These are phyloP conservation scores for Hippocampus comes DNA, from an alignment of 2,113 vertebrate species.

Conservation along the genomic window DNA sequence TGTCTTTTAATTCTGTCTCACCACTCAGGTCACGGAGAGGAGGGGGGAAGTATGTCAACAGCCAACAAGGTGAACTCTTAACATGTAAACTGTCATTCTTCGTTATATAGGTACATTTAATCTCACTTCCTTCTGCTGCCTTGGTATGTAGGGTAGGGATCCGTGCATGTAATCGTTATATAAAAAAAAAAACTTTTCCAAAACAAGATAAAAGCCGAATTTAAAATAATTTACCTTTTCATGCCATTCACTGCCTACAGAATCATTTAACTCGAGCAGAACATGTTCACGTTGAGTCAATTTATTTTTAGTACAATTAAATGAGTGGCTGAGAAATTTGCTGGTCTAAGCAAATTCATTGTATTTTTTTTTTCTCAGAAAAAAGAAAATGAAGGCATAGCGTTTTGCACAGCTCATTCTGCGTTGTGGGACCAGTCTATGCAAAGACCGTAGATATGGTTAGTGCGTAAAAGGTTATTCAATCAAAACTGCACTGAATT, in stretches of 20 bases:
- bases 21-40: conserved; percentile 9
- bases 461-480: neutral
- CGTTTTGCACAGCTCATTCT: too few species aligned
- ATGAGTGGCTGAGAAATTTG: neutral
- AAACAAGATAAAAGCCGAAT: neutral
- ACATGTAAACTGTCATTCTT: conserved; percentile 7
- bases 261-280: neutral
- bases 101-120: neutral
- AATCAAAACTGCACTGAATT: neutral
- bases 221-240: neutral
- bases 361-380: neutral
- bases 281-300: neutral
- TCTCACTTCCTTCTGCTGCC: neutral
- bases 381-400: neutral
- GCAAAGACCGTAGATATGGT: neutral
- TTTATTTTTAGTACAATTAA: neutral
- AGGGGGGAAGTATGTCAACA: conserved; percentile 3
- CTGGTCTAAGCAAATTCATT: neutral
- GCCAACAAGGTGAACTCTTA: conserved; percentile 10
- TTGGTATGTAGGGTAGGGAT: too few species aligned
- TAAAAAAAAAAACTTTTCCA: neutral
- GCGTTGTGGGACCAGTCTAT: too few species aligned
- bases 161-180: neutral
- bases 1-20: conserved; percentile 33
- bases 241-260: neutral